Base-by-base conservation (phyloP, 2,888 invertebrate genomes). In the Caradrina kadenii region DNA sequence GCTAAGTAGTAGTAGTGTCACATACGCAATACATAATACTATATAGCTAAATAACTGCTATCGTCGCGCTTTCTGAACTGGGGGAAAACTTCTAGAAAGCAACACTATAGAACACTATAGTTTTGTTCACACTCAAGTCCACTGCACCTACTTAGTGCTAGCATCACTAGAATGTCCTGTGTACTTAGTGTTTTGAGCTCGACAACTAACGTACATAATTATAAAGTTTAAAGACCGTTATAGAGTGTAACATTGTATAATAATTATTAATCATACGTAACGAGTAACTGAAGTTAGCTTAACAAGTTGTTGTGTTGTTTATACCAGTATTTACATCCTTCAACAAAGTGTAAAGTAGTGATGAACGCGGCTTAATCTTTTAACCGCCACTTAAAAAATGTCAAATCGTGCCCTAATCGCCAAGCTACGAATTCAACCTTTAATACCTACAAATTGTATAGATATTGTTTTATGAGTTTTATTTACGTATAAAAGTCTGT, bases 51-150 rank as follows among this genome's bases (percentile, higher is more conserved):
- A 0, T 35, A 8, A 8, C 35, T 5, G 45, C 13, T 58, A 62
- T 61, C 15, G 42, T 76, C 49, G 55, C 65, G 45, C 39, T 67
- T 73, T n/a, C 39, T n/a, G 63, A 78, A 69, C 63, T 69, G 26
- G 65, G 53, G 63, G 79, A 65, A 59, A 73, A 77, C 79, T 77
- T 60, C 22, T 3, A n/a, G 48, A 22, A 54, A 73, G 60, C 60
- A 61, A 78, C 73, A 77, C 68, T 64, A n/a, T 42, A 63, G 56
- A 61, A 78, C 73, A 77, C 68, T 64, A n/a, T 42, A 63, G 56
- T 71, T 65, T 68, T 65, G 76, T 64, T 72, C 68, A 69, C 73
- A 61, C 63, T 58, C 49, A 62, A 73, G 63, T 65, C 54, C 49
- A 21, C 17, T 63, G n/a, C 35, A 59, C 63, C 35, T 73, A 78